Evolutionary conservation across 2,888 invertebrate species (phyloP).

Genomic region (Eupithecia subfuscata): DNA sequence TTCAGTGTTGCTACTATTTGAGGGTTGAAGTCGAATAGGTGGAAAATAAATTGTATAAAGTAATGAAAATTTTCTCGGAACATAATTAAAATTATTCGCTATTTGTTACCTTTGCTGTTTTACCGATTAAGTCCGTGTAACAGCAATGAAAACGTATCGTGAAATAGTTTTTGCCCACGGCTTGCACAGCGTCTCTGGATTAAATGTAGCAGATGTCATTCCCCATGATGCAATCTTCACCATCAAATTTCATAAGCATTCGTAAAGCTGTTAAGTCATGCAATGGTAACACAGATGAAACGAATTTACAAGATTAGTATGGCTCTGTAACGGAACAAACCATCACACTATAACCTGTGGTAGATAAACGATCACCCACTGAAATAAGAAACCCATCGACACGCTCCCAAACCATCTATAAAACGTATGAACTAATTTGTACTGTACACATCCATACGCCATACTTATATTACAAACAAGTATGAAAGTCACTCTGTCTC

Average conservation of each 20-base stretch:
- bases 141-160: background rate
- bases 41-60: background rate
- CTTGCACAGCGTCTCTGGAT: background rate
- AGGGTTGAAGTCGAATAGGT: background rate
- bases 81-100: background rate
- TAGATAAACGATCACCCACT: background rate
- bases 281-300: background rate
- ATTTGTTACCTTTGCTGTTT: background rate
- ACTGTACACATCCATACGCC: background rate
- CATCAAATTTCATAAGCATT: background rate
- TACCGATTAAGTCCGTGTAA: background rate
- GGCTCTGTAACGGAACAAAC: background rate
- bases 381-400: background rate
- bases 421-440: too few relatives aligned
- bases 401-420: background rate
- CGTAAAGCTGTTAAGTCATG: background rate
- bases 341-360: background rate
- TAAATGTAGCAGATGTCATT: background rate
- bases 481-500: background rate
- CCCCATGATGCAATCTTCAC: background rate
- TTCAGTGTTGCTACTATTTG: constrained; percentile 13
- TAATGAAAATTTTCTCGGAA: background rate
- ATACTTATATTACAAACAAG: background rate
- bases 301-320: background rate
- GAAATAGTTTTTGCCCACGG: background rate